Base-by-base conservation (phyloP, 2,888 invertebrate genomes). In the Luperina testacea region DNA sequence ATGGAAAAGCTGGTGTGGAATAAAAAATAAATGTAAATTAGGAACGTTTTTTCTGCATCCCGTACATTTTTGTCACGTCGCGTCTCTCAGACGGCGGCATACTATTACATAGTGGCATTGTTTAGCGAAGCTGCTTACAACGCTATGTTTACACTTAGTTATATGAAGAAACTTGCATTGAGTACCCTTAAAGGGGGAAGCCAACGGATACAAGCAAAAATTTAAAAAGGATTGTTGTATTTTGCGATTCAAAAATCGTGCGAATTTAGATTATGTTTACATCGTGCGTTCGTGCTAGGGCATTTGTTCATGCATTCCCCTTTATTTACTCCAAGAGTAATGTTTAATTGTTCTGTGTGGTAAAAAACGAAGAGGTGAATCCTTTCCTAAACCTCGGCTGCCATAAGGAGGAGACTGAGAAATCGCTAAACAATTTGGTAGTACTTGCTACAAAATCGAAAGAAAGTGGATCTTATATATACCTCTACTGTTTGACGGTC, bases 51-150 rank as follows among this genome's bases (percentile, higher is more conserved):
- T 85, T 82, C 42, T 86, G 86, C 75, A 24, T 9, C 5, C 67
- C 17, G 72, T 85, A 85, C 80, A 17, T 68, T 71, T 65, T 32
- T 65, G 65, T 68, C 63, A 64, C 68, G 32, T 73, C 65, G 69
- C 78, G 68, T 59, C 48, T 71, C 61, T 67, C 72, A 70, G 85
- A 51, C 75, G 78, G 59, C 65, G 67, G 67, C 32, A 8, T 77
- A 74, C 71, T 75, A 64, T 77, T 78, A 83, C 73, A 72, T 53
- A n/a, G 42, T 69, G 59, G 67, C 65, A 80, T 86, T 86, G 80
- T 81, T 81, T 78, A 76, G 64, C 67, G 15, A 38, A 27, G 27
- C 51, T 68, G 45, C 38, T 61, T 71, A 78, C 53, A 61, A 45
- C 42, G 72, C 59, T 64, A 51, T 67, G 42, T 72, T 69, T 81